Evolutionary conservation across 2,797 vertebrate genomes (phyloP).

Genomic region (Artibeus jamaicensis): DNA sequence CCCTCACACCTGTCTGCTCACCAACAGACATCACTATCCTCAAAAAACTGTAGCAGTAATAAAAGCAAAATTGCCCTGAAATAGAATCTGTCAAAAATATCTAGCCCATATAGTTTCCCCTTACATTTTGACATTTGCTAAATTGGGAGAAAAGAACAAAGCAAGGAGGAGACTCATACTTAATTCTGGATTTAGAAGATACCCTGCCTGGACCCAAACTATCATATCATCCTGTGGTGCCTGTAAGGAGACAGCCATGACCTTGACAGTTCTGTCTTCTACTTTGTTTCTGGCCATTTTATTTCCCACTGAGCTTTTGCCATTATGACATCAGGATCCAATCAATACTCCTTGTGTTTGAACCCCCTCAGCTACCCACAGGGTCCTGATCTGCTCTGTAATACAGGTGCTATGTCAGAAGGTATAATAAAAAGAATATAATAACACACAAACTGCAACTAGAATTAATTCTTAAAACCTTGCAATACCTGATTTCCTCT

Average conservation of each 20-base stretch:
- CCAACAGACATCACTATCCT: not conserved
- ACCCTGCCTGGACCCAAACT: not conserved
- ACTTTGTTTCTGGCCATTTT: not conserved
- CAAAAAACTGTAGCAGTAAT: not conserved
- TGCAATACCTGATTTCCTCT: not conserved
- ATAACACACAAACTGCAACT: not conserved
- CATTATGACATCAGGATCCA: not conserved
- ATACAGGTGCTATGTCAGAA: not conserved
- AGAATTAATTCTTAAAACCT: not conserved
- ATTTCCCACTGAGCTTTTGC: not conserved
- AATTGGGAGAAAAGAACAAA: not conserved
- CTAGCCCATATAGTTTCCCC: not conserved
- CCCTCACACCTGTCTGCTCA: not conserved
- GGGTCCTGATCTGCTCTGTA: not conserved
- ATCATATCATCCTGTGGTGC: not conserved
- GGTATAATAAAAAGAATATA: constrained; percentile 12
- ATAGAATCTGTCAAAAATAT: constrained; percentile 25
- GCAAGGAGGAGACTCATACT: not conserved
- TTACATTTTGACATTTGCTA: not conserved
- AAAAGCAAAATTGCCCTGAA: constrained; percentile 49
- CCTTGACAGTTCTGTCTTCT: not conserved
- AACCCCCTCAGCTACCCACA: not conserved
- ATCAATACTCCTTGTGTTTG: not conserved
- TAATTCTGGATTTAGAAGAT: not conserved
- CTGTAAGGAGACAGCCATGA: not conserved